These are phyloP conservation scores for Hemaris fuciformis DNA, from an alignment of 2,888 invertebrate species.

Conservation along the genomic window DNA sequence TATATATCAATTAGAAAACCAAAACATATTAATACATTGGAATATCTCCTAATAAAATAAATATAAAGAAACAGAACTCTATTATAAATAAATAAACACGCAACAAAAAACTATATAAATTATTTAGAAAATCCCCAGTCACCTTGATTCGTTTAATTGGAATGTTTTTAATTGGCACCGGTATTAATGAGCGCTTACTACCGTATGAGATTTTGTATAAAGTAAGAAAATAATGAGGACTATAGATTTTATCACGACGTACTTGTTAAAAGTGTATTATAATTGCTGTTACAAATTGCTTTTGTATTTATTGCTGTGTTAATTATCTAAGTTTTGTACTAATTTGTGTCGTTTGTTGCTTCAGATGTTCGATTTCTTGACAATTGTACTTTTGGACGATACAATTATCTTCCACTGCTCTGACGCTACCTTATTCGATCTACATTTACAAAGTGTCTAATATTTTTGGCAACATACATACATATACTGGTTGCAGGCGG, in stretches of 20 bases:
- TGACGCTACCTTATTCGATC: no score
- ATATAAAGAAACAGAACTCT: neutral
- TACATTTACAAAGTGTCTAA: no score
- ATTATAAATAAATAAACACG: neutral
- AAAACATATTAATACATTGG: neutral
- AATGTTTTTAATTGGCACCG: conserved; percentile 34
- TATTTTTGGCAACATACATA: no score
- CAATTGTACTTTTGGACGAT: no score
- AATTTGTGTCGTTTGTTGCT: neutral
- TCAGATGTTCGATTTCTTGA: neutral
- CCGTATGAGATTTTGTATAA: conserved; percentile 24
- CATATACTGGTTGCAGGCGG: no score
- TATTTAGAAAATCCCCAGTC: conserved; percentile 4
- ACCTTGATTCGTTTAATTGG: conserved; percentile 14
- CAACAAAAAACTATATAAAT: neutral
- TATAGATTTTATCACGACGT: conserved; percentile 35
- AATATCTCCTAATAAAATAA: neutral
- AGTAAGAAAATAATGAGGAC: conserved; percentile 37
- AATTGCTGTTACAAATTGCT: conserved; percentile 32
- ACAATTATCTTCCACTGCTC: no score
- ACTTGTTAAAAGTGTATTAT: conserved; percentile 27
- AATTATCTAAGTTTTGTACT: conserved; percentile 6
- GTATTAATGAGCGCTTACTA: conserved; percentile 36
- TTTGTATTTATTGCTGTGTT: conserved; percentile 18
- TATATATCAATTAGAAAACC: no score